phyloP scores from a whole-genome alignment of 1,140 invertebrate genomes.

The Argopecten irradians region DNA sequence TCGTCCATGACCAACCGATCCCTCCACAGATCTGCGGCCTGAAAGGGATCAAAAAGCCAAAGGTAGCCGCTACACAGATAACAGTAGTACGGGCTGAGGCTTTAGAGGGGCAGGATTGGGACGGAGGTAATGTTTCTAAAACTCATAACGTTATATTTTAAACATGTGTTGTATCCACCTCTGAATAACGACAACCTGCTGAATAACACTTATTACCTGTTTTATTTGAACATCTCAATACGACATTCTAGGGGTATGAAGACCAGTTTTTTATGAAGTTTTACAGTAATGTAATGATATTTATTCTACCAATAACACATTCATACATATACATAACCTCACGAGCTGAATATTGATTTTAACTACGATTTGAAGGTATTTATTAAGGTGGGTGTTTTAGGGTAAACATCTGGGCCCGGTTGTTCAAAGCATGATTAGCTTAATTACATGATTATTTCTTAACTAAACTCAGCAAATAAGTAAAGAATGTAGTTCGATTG shows the following conservation, averaged over 20 bases:
- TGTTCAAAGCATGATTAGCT: too few relatives aligned
- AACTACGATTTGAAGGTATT: too few relatives aligned
- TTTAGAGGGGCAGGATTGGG: slow-evolving; percentile 75
- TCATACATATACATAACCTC: too few relatives aligned
- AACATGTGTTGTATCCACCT: background rate
- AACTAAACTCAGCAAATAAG: too few relatives aligned
- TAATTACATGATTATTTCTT: too few relatives aligned
- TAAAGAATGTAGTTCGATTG: too few relatives aligned
- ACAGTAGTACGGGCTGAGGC: slow-evolving; percentile 74
- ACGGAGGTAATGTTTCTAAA: slow-evolving; percentile 66
- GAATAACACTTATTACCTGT: background rate
- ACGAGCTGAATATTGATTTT: too few relatives aligned
- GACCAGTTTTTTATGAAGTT: too few relatives aligned
- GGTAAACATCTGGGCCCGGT: too few relatives aligned
- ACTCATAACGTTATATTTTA: background rate
- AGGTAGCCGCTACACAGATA: slow-evolving; percentile 74
- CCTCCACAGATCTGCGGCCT: slow-evolving; percentile 57
- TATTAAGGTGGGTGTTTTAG: too few relatives aligned
- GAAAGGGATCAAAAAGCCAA: slow-evolving; percentile 47
- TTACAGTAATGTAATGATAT: background rate
- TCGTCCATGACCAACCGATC: slow-evolving; percentile 61
- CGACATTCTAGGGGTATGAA: too few relatives aligned
- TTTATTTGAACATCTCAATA: too few relatives aligned
- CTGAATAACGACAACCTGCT: background rate
- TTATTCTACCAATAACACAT: background rate